Percentiles rank a stretch among this genome's conserved stretches.
Evolutionary conservation across 2,113 vertebrate genomes (phyloP).

Genomic region (Thalassarche chlororhynchos): DNA sequence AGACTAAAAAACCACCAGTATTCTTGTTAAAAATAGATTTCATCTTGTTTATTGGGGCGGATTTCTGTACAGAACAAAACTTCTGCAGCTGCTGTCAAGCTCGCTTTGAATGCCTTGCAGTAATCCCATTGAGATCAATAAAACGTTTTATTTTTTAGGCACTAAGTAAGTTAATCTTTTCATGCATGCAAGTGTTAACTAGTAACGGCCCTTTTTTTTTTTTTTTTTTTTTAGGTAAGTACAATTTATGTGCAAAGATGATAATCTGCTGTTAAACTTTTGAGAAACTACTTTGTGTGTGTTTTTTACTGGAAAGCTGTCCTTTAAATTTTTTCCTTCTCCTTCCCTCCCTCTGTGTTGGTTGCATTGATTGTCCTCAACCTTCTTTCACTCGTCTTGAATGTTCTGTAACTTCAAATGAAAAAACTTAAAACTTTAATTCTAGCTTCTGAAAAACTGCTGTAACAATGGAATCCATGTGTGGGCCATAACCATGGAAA

Average conservation of each 20-base stretch:
- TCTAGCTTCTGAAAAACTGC: background rate
- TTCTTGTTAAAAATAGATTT: background rate
- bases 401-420: background rate
- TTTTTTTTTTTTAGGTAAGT: background rate
- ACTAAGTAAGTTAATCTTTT: background rate
- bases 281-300: background rate
- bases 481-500: conserved; percentile 50
- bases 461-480: conserved; percentile 13
- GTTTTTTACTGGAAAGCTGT: background rate
- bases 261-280: background rate
- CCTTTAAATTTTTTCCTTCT: background rate
- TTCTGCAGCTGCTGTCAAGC: background rate
- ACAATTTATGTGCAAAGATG: background rate
- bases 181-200: background rate
- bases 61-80: background rate
- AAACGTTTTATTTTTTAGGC: background rate
- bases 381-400: background rate
- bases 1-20: background rate
- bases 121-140: background rate
- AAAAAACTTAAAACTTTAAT: background rate
- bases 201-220: accelerated
- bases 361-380: background rate
- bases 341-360: accelerated
- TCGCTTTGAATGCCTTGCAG: background rate
- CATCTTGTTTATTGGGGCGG: background rate